A percentile compares a stretch with the other conserved stretches of the same genome.
Evolutionary conservation across 2,888 invertebrate genomes (phyloP).

Genomic region (Hirtodrosophila alboralis): DNA sequence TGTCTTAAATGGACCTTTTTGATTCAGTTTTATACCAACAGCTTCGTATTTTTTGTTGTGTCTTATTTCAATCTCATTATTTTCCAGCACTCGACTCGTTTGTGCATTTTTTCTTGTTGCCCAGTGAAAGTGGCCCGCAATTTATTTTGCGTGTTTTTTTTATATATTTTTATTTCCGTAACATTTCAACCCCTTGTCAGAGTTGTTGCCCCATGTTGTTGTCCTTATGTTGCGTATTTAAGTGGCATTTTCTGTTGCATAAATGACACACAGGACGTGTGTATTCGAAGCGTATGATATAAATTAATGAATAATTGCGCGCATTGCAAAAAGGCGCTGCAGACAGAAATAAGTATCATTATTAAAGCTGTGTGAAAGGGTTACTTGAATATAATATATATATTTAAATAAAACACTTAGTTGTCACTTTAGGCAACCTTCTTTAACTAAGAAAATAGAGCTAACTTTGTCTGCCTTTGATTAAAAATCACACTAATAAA

Average conservation of each 20-base stretch:
- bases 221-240: constrained; percentile 23
- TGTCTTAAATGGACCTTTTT: constrained; percentile 9
- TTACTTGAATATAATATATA: no score
- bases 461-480: no score
- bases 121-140: constrained; percentile 39
- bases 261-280: constrained; percentile 16
- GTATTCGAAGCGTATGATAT: constrained; percentile 18
- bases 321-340: constrained; percentile 12
- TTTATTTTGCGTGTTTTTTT: constrained; percentile 44
- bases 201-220: background rate
- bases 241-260: constrained; percentile 35
- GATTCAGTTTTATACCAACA: background rate
- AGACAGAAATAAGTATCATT: constrained; percentile 15
- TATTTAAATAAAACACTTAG: background rate
- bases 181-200: constrained; percentile 19
- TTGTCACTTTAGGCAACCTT: no score
- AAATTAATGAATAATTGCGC: constrained; percentile 48
- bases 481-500: no score
- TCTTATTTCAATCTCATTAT: constrained; percentile 53
- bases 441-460: no score
- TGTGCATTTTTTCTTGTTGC: constrained; percentile 9
- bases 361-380: no score
- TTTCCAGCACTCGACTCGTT: constrained; percentile 13
- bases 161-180: constrained; percentile 5
- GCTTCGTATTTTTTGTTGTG: constrained; percentile 22